Base-by-base conservation (phyloP, 2,888 invertebrate species). In the Pantelozetes paolii region DNA sequence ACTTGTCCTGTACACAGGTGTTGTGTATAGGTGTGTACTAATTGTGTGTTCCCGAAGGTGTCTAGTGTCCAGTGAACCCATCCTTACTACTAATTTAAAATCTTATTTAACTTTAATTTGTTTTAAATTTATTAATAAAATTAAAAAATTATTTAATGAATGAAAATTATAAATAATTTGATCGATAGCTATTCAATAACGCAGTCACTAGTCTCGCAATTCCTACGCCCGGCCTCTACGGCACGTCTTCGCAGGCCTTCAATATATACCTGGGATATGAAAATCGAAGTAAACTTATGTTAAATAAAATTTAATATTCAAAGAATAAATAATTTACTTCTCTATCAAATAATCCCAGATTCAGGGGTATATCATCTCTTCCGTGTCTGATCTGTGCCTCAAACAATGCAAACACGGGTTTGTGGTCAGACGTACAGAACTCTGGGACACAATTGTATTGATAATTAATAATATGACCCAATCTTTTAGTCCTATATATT, bases 391-490 rank as follows among this genome's bases (percentile, higher is more conserved):
- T 18, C 62, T 62, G 62, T 13, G 26, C 62, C 62, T 30, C 30
- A 23, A 62, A 62, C 32, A 62, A 23, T 5, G 30, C 62, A n/a
- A 30, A 62, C 30, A 62, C 62, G 11, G 62, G 62, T n/a, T 62
- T 62, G 30, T 62, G 62, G 18, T 62, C 62, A 62, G 30, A 30
- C 13, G 62, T 62, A 1, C 5, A 2, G 30, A 62, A 62, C 3
- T 62, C 30, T 62, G 62, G 62, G 9, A 69, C 62, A 32, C 9
- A 62, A 30, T 62, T 62, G 62, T 62, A 62, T n/a, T 62, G 62
- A 26, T 62, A 30, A 30, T 30, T 30, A 8, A 62, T 13, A 8
- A 62, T 62, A 62, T 62, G 62, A 30, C 62, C 62, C 62, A 62
- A 62, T 11, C 62, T 28, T 62, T 62, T 62, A n/a, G 2, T 62